Evolutionary conservation across 2,888 invertebrate species (phyloP).

Genomic region (Leucoma salicis): DNA sequence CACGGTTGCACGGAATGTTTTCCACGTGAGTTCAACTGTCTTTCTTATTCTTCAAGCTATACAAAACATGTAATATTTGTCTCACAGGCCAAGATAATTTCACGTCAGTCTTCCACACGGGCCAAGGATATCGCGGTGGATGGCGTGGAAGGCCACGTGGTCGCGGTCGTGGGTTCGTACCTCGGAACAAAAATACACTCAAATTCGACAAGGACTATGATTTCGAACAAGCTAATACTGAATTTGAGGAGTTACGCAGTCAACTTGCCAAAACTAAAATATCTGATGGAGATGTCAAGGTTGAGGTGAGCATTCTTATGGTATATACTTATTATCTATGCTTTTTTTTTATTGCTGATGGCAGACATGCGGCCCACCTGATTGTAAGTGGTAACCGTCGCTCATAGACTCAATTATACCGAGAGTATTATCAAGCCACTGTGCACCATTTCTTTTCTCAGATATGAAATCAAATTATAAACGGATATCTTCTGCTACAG

Average conservation of each 20-base stretch:
- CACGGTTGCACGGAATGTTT: no score
- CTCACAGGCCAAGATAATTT: conserved; percentile 28
- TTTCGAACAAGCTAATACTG: conserved; percentile 98
- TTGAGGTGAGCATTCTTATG: conserved; percentile 58
- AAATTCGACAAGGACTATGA: conserved; percentile 99
- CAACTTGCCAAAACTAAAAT: conserved; percentile 93
- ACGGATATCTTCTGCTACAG: no score
- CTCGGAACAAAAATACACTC: conserved; percentile 85
- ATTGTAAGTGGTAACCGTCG: no score
- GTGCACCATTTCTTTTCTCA: no score
- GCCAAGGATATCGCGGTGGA: conserved; percentile 78
- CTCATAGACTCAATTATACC: no score
- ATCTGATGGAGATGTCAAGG: conserved; percentile 79
- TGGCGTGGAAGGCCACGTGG: conserved; percentile 72
- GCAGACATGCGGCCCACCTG: no score
- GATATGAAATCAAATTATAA: no score
- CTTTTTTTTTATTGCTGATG: not conserved
- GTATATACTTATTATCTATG: not conserved
- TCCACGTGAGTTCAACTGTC: no score
- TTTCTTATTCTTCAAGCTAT: no score
- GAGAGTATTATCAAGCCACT: no score
- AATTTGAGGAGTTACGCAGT: conserved; percentile 95
- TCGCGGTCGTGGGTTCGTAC: conserved; percentile 71
- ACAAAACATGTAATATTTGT: no score
- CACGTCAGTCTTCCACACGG: conserved; percentile 29